These are phyloP conservation scores for Drosophila tani DNA, from an alignment of 1,140 invertebrate genomes.

Conservation along the genomic window DNA sequence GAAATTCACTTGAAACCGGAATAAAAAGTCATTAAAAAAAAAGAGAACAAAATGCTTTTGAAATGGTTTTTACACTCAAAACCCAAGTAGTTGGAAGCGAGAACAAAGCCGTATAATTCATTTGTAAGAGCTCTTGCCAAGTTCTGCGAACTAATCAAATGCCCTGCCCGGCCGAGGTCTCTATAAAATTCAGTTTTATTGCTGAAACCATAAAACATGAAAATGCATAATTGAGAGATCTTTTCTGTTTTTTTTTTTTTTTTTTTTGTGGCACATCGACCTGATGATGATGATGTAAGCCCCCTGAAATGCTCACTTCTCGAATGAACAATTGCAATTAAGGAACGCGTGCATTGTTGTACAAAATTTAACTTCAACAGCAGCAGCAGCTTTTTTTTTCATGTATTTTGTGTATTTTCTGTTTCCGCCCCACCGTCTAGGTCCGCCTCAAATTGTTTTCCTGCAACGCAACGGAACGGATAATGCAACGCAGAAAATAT, in stretches of 20 bases:
- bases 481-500: constrained; percentile 67
- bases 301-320: constrained; percentile 21
- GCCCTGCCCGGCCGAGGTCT: neutral
- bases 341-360: constrained; percentile 9
- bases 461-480: constrained; percentile 7
- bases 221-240: constrained; percentile 15
- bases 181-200: constrained; percentile 18
- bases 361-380: constrained; percentile 18
- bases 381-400: neutral
- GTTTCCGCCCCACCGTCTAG: neutral
- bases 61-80: constrained; percentile 5
- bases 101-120: neutral
- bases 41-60: neutral
- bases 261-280: constrained; percentile 12
- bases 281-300: constrained; percentile 17
- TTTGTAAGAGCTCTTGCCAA: constrained; percentile 1
- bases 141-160: constrained; percentile 18
- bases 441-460: constrained; percentile 15
- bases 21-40: neutral
- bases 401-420: neutral
- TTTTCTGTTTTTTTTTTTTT: neutral
- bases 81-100: neutral
- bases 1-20: neutral
- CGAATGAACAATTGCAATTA: constrained; percentile 21
- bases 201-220: constrained; percentile 10